Conservation (phyloP, 2,113 vertebrate species). For the Orthochromis malagaraziensis region DNA sequence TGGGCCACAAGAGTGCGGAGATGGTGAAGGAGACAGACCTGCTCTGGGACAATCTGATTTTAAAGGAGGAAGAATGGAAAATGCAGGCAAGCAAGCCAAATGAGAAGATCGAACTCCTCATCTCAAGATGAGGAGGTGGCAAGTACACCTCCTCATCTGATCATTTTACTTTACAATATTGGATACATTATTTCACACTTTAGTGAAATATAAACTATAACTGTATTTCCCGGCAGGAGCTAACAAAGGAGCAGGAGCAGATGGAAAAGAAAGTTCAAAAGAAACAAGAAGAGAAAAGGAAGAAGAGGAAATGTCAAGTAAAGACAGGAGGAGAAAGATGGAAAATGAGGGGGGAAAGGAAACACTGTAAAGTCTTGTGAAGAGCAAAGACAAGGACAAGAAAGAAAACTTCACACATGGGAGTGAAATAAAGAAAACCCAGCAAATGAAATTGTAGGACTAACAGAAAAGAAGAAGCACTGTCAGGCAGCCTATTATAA, state of each 20-base stretch:
- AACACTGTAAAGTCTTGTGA: background rate
- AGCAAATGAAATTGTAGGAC: background rate
- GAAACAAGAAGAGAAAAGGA: background rate
- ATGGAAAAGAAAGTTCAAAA: background rate
- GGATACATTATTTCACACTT: background rate
- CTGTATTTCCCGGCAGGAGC: background rate
- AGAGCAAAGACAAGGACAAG: background rate
- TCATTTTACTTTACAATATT: background rate
- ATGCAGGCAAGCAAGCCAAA: background rate
- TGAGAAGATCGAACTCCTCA: background rate
- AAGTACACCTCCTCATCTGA: background rate
- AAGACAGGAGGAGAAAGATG: background rate
- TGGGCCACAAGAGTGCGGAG: background rate
- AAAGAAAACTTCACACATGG: background rate
- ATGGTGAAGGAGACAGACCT: background rate
- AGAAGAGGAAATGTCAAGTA: background rate
- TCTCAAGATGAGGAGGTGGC: background rate
- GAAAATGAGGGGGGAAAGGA: background rate
- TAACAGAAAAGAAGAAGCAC: background rate
- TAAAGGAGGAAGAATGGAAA: background rate
- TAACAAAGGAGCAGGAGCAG: background rate
- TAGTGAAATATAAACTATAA: background rate
- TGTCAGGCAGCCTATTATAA: background rate
- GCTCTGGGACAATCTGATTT: background rate
- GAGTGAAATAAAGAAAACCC: background rate